Evolutionary conservation across 2,888 invertebrate genomes (phyloP), one percentile per base, ranked within the genome.

Genomic region (Leptinotarsa juncta): DNA sequence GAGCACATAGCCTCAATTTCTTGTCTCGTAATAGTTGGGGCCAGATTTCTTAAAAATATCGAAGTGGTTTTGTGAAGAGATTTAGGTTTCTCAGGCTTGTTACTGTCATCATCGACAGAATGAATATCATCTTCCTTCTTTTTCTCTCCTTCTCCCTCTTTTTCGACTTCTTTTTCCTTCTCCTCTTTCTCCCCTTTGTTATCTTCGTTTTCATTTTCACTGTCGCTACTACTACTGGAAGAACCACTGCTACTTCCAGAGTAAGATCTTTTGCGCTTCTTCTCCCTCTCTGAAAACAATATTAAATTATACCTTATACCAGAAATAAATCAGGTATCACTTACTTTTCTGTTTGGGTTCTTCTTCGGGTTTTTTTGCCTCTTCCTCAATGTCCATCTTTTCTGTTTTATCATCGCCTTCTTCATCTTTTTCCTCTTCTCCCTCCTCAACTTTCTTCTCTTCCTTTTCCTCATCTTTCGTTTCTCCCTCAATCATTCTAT

Each of bases 11-110:
- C 94, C 90, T 99, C 99, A 5, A 99, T 96, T 90, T 99, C 99
- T 67, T 96, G 95, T 84, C 97, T 96, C 0, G 98, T 98, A 74
- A 99, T 97, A 1, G 96, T 94, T 0, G 99, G 98, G 0, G 98
- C 97, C 73, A 99, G 91, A 88, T 98, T 99, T 66, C 99, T 92
- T 74, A 99, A 90, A 86, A 99, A 99, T 82, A 99, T 98, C 2
- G 98, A 98, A 42, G 97, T 96, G 0, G 99, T 99, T 85, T 97
- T 96, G 87, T 99, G 99, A 60, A 98, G 89, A 3, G 96, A 93
- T 70, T 94, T 90, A 0, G 93, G 91, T 82, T 90, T 88, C 79
- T 90, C 89, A 60, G 89, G 88, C 84, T 90, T 87, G 77, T 88
- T 87, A 10, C 89, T 87, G 68, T 89, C 88, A 55, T 89, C 89